Base-by-base conservation (phyloP, 2,888 invertebrate genomes). In the Ormyrus nitidulus region DNA sequence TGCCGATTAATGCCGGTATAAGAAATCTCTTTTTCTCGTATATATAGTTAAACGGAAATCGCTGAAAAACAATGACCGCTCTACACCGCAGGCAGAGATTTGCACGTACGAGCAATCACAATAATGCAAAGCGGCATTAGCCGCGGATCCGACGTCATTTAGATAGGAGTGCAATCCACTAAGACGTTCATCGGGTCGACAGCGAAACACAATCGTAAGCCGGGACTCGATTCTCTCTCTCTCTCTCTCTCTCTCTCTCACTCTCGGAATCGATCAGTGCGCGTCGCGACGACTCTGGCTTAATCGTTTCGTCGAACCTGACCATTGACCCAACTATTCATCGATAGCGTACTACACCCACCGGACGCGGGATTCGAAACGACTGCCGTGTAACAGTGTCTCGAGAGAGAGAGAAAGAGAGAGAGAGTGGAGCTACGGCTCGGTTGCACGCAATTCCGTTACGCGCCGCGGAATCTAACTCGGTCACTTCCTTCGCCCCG, bases 401-500 rank as follows among this genome's bases (percentile, higher is more conserved):
- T 5, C 13, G 19, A 51, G 64, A 70, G 65, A 51, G 64, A 70
- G 65, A 51, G 13, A 56, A 11, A 51, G 64, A 70, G 65, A 51
- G 64, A 70, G 65, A 51, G 13, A 56, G 53, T n/a, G 48, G 34
- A 70, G 34, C 34, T 34, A 64, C 62, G 54, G 49, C 56, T 61
- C 59, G n/a, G 5, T 19, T 6, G 56, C 59, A 59, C 62, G 75
- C 73, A 4, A 59, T 77, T 77, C 70, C 81, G 77, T 81, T 79
- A 81, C 77, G 79, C 79, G 53, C 66, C 74, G 74, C 10, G 77
- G 77, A 77, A 74, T 81, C 79, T 77, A 79, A 81, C 61, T 61
- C 71, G 72, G 58, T 75, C 61, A 73, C 64, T 80, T 77, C 73
- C 81, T 77, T 11, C 54, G 58, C 6, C 70, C 51, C 61, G 13